These are phyloP conservation scores for Tylochromis polylepis DNA, from an alignment of 2,113 vertebrate genomes.

Conservation along the genomic window DNA sequence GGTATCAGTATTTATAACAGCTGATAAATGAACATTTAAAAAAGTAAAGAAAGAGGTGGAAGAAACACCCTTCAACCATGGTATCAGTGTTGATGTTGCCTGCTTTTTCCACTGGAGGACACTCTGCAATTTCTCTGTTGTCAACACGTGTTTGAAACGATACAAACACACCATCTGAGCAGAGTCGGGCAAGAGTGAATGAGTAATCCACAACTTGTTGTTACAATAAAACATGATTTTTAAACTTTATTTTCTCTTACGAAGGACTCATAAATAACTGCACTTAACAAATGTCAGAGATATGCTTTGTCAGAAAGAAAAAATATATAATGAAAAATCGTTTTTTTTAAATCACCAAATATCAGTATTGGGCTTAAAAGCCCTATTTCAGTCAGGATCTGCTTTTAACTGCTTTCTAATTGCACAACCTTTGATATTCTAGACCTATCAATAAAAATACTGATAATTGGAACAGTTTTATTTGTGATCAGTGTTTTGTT, in stretches of 20 bases:
- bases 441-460: background rate
- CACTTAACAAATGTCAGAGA: background rate
- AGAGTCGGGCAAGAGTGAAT: background rate
- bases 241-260: background rate
- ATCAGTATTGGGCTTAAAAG: background rate
- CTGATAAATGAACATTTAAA: background rate
- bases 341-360: background rate
- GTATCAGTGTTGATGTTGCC: background rate
- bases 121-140: background rate
- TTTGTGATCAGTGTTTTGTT: background rate
- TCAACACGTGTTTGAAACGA: background rate
- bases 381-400: background rate
- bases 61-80: background rate
- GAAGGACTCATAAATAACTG: background rate
- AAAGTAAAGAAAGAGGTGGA: background rate
- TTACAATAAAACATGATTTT: background rate
- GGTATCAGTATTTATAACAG: background rate
- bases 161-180: background rate
- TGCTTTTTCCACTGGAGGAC: background rate
- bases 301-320: background rate
- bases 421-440: background rate
- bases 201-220: background rate
- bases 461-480: background rate
- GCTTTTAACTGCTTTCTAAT: background rate
- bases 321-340: fast-evolving